Base-by-base conservation (phyloP, 2,888 invertebrate genomes). In the Tipula lateralis region DNA sequence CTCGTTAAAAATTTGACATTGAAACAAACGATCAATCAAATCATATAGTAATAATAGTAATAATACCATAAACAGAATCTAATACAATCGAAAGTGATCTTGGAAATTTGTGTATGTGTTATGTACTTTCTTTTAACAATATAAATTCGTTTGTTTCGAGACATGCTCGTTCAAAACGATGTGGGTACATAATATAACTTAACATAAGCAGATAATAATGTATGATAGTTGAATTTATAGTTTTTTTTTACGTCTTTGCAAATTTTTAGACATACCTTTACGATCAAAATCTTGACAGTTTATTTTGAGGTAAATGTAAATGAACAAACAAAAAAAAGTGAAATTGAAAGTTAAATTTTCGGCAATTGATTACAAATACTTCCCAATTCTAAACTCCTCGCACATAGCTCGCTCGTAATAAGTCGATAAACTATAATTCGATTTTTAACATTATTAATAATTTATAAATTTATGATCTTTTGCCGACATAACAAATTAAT, bases 211-310 rank as follows among this genome's bases (percentile, higher is more conserved):
- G 24, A 66, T 66, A 24, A 66, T 66, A 66, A 66, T 66, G 66
- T 66, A 66, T 66, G 66, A 66, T 44, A 2, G 44, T 16, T 44
- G 36, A 36, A 9, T 44, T 44, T 44, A 3, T 44, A 3, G 13
- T 44, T n/a, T 44, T 24, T 66, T 24, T 66, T 66, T 24, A 66
- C 66, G 66, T 24, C 9, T 66, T 66, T 66, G 66, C 66, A 7
- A 24, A 66, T 66, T 66, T 66, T n/a, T n/a, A n/a, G n/a, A n/a
- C 66, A 66, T 66, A 66, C 66, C 66, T 66, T 66, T 50, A 50
- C 24, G 66, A 66, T 66, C 66, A 24, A 66, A 66, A 66, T 66
- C 66, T 66, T 24, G 24, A 66, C 66, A 66, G 66, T 66, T 24
- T 66, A n/a, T 66, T 66, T 66, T 66, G 1, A 24, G 24, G 24